Evolutionary conservation across 2,888 invertebrate genomes (phyloP).

Genomic region (Corythucha ciliata): DNA sequence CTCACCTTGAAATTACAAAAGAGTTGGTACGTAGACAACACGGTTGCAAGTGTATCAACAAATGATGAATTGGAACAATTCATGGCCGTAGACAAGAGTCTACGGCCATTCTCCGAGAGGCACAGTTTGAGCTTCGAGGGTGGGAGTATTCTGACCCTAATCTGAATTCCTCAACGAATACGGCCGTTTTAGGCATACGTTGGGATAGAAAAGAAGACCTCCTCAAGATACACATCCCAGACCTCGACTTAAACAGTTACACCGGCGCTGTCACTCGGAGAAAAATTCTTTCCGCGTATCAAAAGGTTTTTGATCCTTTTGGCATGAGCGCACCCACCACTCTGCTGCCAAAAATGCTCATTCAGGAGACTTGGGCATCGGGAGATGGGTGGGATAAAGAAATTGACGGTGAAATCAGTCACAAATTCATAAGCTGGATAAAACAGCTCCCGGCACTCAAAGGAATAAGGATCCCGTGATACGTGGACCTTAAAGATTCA

Average conservation of each 20-base stretch:
- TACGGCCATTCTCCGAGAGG: conserved; percentile 1
- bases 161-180: neutral
- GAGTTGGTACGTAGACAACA: conserved; percentile 17
- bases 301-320: conserved; percentile 34
- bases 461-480: conserved; percentile 1
- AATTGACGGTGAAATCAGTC: neutral
- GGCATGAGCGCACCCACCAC: conserved; percentile 32
- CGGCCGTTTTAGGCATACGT: conserved; percentile 7
- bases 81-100: conserved; percentile 5
- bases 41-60: conserved; percentile 4
- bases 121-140: conserved; percentile 14
- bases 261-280: conserved; percentile 6
- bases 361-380: conserved; percentile 28
- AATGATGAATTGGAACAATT: conserved; percentile 3
- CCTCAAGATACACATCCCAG: neutral
- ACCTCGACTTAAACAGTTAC: neutral
- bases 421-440: conserved; percentile 6
- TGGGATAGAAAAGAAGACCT: conserved; percentile 9
- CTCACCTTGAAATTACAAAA: neutral
- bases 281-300: conserved; percentile 22
- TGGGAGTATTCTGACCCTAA: conserved; percentile 14
- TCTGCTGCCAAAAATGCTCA: conserved; percentile 32
- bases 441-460: neutral
- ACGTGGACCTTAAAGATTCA: neutral
- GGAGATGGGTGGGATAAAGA: conserved; percentile 14